Percentiles rank a stretch among this genome's conserved stretches.
Evolutionary conservation across 2,113 vertebrate genomes (phyloP).

Genomic region (Merops nubicus): DNA sequence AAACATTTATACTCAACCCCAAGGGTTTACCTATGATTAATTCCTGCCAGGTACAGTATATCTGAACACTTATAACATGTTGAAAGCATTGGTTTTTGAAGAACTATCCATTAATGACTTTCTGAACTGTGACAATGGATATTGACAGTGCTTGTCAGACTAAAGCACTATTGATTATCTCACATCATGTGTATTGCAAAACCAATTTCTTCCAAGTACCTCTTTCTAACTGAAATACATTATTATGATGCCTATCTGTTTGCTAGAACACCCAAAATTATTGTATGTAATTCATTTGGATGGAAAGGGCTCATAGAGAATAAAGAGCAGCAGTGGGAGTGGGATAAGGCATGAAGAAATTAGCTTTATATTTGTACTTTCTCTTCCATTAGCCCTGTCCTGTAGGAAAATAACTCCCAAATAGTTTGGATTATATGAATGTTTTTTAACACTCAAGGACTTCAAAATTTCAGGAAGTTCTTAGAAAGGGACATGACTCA

Average conservation of each 20-base stretch:
- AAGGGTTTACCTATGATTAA: constrained; percentile 78
- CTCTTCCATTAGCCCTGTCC: not conserved
- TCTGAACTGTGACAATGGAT: constrained; percentile 85
- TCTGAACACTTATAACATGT: constrained; percentile 69
- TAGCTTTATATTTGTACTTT: not conserved
- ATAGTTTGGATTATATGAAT: accelerated
- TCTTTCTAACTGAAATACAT: constrained; percentile 85
- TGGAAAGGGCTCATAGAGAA: constrained; percentile 38
- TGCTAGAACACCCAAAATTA: constrained; percentile 74
- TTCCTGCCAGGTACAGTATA: constrained; percentile 74
- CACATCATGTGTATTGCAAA: constrained; percentile 88
- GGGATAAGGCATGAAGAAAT: not conserved
- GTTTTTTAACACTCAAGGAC: not conserved
- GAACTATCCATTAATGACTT: constrained; percentile 85
- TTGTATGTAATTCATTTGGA: constrained; percentile 50
- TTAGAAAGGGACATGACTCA: not conserved
- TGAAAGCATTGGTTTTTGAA: constrained; percentile 79
- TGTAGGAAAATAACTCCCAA: not conserved
- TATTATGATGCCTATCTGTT: constrained; percentile 77
- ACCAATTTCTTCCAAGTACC: constrained; percentile 87
- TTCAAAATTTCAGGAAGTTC: not conserved
- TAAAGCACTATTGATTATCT: constrained; percentile 88
- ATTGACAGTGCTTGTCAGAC: constrained; percentile 85
- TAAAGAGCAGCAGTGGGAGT: not conserved
- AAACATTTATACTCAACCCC: constrained; percentile 54